Evolutionary conservation across 2,797 vertebrate species (phyloP).

Genomic region (Poeciliopsis turneri): DNA sequence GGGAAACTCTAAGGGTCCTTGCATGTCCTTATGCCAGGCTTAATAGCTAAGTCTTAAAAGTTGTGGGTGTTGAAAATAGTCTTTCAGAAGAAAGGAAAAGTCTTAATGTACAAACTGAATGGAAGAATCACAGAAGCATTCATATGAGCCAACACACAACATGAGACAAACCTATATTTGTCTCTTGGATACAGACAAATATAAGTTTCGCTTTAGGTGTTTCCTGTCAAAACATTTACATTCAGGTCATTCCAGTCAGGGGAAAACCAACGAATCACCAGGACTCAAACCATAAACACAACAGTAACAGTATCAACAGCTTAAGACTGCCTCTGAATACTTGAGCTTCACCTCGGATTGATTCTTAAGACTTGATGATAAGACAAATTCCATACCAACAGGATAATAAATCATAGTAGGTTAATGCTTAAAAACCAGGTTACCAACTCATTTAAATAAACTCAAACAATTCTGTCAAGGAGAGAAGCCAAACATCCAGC

Average conservation of each 20-base stretch:
- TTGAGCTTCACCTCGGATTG: not conserved
- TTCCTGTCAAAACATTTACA: not conserved
- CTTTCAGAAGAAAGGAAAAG: constrained; percentile 20
- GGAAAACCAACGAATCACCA: not conserved
- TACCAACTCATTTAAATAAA: not conserved
- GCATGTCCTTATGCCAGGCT: constrained; percentile 32
- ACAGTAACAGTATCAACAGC: not conserved
- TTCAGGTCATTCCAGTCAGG: not conserved
- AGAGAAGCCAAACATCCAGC: not conserved
- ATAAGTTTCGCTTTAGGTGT: not conserved
- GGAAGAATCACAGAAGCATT: constrained; percentile 35
- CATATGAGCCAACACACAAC: constrained; percentile 2
- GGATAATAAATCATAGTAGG: not conserved
- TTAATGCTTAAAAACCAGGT: not conserved
- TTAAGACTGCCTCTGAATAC: not conserved
- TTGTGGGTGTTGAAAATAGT: constrained; percentile 32
- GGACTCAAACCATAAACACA: not conserved
- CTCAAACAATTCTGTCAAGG: not conserved
- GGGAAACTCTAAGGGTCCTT: constrained; percentile 39
- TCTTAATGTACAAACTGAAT: constrained; percentile 19
- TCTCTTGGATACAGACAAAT: not conserved
- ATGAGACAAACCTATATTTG: no score
- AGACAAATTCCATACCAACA: not conserved
- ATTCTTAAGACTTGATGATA: not conserved
- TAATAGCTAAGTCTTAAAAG: constrained; percentile 41